Base-by-base conservation (phyloP, 2,113 vertebrate genomes). In the Ammospiza nelsoni region DNA sequence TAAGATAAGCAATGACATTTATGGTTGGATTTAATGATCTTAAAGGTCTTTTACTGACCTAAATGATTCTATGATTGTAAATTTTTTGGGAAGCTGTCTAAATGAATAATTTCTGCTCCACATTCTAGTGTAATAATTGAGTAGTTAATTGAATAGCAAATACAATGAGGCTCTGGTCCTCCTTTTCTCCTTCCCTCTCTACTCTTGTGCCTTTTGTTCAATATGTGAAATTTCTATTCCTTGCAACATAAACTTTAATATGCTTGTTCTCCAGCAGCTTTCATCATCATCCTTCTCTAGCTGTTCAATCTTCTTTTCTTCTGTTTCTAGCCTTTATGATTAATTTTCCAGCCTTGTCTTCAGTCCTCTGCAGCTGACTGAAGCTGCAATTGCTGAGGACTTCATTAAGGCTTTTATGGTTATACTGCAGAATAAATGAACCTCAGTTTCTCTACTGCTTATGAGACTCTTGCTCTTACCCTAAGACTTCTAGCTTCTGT, bases 1-100 rank as follows among this genome's bases (percentile, higher is more conserved):
- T 96, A 96, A 96, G 94, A 96, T 96, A 97, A 95, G 94, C 41
- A 81, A 22, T 88, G 79, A 80, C 65, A 84, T 86, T 80, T 86
- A 75, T 68, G 61, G 31, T 74, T 55, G 39, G 19, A 55, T 25
- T 68, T 0, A 6, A 55, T 68, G 61, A 68, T 57, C 48, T 55
- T 75, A 49, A 62, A 75, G 48, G 75, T 33, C 48, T 67, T 68
- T 69, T 80, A 61, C 75, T 23, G 55, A 55, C 15, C 27, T 67
- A 55, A 81, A 81, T 75, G 62, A 37, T n/a, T 39, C 27, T 68
- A 4, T 24, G 19, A 49, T 68, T 74, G 44, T 89, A 83, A 84
- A 92, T 61, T 44, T 92, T 95, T 94, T 75, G 66, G 43, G 72
- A 88, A 91, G 57, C 72, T 93, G 67, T 92, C 83, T 68, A 61